Evolutionary conservation across 2,113 vertebrate genomes (phyloP).

Genomic region (Lycocorax pyrrhopterus): DNA sequence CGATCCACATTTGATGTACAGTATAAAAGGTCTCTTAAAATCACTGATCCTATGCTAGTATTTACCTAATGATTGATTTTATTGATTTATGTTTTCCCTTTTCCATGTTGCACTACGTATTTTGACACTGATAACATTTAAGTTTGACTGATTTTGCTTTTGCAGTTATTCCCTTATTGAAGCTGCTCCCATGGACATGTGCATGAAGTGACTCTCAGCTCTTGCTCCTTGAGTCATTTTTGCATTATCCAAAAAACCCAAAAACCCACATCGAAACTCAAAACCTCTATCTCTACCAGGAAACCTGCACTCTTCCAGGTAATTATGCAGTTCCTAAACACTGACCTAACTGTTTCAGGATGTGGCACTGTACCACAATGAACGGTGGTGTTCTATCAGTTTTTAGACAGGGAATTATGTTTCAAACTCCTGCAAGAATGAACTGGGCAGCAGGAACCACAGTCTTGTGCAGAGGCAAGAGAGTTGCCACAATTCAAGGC

Average conservation of each 20-base stretch:
- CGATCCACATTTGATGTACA: neutral
- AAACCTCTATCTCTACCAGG: neutral
- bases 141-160: neutral
- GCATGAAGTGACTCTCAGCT: neutral
- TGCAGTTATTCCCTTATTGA: neutral
- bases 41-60: neutral
- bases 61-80: neutral
- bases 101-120: neutral
- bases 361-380: rapidly evolving
- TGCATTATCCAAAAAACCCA: neutral
- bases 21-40: neutral
- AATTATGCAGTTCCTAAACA: neutral
- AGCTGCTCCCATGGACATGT: neutral
- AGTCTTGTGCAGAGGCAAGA: neutral
- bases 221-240: neutral
- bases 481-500: neutral
- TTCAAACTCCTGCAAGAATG: neutral
- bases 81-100: neutral
- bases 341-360: neutral
- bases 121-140: neutral
- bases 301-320: neutral
- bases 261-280: neutral
- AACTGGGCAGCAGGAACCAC: neutral
- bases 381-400: rapidly evolving
- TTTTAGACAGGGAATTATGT: neutral